Base-by-base conservation (phyloP, 1,140 invertebrate species). In the Varroa destructor region DNA sequence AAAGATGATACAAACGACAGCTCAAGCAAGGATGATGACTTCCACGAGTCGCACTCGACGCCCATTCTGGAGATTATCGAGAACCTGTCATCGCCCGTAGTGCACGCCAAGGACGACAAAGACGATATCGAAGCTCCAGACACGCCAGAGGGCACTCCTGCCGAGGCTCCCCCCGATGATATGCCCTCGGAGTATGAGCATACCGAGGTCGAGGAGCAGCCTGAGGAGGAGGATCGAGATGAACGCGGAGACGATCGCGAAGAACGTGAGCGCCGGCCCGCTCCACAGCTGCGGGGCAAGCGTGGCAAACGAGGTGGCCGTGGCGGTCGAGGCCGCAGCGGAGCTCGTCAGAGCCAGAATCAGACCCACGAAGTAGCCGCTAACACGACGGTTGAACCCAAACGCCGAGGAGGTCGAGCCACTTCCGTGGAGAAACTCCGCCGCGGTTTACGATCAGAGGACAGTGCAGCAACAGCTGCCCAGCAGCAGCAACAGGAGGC, bases 371-470 rank as follows among this genome's bases (percentile, higher is more conserved):
- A 67, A 37, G 61, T 67, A 46, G 61, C 61, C 12, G 61, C 12
- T 37, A 36, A 40, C 12, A 40, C 61, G 40, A 40, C 61, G 61
- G 37, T 67, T 67, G 61, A 67, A 67, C 61, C 61, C 61, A 67
- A 67, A 67, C 61, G 61, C 46, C 40, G 61, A 67, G 61, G 61
- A 46, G 61, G 61, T 67, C 61, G 61, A 67, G 61, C 61, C 61
- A 67, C 61, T 67, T 67, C 61, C 61, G 61, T 67, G 61, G 61
- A 67, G 36, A 67, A 67, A 46, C 61, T 67, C 61, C 61, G 61
- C 36, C 61, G 61, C 61, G 61, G 61, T 37, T 37, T 67, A 2
- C 61, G 61, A 46, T 67, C 61, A 37, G 61, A 67, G 12, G 61
- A 67, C 61, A 40, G 37, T 67, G 61, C 61, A 12, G 61, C 61